phyloP scores from a whole-genome alignment of 2,888 invertebrate species.

The Ochropacha duplaris region DNA sequence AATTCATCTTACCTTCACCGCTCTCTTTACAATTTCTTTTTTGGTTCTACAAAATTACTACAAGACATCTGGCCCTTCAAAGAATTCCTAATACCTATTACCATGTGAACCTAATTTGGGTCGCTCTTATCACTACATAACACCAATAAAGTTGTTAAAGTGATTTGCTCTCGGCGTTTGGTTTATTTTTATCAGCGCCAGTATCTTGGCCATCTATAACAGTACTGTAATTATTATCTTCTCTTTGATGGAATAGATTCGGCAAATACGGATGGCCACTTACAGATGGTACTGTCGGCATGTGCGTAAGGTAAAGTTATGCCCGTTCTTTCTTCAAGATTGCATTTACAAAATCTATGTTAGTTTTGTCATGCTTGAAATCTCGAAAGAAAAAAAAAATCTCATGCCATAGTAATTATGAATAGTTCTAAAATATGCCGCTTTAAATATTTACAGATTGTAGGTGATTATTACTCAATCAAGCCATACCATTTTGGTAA shows the following conservation, averaged over 20 bases:
- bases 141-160: background rate
- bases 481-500: no score
- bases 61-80: background rate
- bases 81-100: background rate
- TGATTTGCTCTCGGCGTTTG: background rate
- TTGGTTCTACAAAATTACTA: background rate
- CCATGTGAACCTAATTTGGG: background rate
- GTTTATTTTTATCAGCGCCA: background rate
- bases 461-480: no score
- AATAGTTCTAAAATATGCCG: no score
- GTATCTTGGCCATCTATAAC: slow-evolving; percentile 71
- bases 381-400: no score
- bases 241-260: slow-evolving; percentile 77
- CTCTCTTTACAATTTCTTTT: background rate
- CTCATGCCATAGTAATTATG: no score
- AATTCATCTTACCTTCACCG: background rate
- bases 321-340: no score
- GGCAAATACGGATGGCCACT: slow-evolving; percentile 75
- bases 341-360: no score
- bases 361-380: no score
- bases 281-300: slow-evolving; percentile 45
- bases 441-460: no score
- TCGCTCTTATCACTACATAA: background rate
- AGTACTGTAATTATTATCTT: slow-evolving; percentile 79
- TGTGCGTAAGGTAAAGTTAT: slow-evolving; percentile 10